Evolutionary conservation across 2,888 invertebrate species (phyloP), one percentile per base, ranked within the genome.

Genomic region (Biston betularia): DNA sequence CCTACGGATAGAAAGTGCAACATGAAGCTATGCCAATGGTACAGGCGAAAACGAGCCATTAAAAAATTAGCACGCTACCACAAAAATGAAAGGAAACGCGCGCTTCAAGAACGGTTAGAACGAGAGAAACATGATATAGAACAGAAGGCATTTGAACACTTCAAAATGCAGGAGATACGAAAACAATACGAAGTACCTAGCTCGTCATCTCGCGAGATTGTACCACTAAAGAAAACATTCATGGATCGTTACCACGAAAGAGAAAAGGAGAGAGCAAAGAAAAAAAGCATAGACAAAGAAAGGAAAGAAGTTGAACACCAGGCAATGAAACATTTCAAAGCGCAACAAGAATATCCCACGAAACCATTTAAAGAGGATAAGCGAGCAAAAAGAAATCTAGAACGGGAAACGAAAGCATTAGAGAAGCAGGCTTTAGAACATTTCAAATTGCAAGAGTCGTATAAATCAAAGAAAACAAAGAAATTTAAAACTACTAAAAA

Each of bases 11-110:
- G 63, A 14, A 70, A 69, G 53, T 62, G 38, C 46, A 45, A 53
- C 0, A 15, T 58, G 9, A 9, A 49, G 1, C n/a, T 82, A 35
- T 77, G 75, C 52, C 58, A 67, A 12, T 82, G 85, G 85, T 80
- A 76, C 58, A 74, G 68, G 58, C 72, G 71, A 15, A 72, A 70
- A 14, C 77, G 71, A 52, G 78, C 79, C 6, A 60, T 75, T n/a
- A 79, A 67, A 38, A 55, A 75, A 38, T 56, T 65, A 38, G 54
- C 76, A 48, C 63, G 72, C 35, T 67, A 64, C 10, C 65, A 78
- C 38, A 58, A 70, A 54, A 64, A 69, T 12, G 63, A 69, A 61
- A 57, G 45, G 53, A 62, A 59, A 65, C 54, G 45, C n/a, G 48
- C 57, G 6, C 34, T 54, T 55, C 38, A 59, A 54, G 65, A 53